Evolutionary conservation across 2,113 vertebrate genomes (phyloP).

Genomic region (Hystrix brachyura): DNA sequence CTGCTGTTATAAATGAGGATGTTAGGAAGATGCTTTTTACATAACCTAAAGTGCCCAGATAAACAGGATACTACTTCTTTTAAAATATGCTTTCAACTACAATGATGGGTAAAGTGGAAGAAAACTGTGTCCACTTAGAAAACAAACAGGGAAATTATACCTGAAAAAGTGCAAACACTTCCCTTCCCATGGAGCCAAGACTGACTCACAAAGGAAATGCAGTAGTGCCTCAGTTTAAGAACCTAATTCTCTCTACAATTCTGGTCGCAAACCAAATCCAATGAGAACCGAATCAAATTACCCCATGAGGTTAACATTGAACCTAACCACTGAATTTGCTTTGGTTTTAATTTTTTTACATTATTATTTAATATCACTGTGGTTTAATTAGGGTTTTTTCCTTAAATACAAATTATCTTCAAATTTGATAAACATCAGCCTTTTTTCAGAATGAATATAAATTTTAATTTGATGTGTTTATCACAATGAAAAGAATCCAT

Average conservation of each 20-base stretch:
- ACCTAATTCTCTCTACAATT: background rate
- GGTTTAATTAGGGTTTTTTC: background rate
- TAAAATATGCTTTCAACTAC: background rate
- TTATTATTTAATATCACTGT: background rate
- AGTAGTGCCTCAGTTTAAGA: background rate
- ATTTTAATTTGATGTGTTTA: background rate
- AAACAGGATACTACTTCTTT: background rate
- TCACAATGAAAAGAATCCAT: background rate
- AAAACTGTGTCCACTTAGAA: background rate
- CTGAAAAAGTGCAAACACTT: constrained; percentile 56
- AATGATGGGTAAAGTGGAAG: background rate
- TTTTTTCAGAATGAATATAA: background rate
- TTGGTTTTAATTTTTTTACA: background rate
- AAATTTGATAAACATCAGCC: background rate
- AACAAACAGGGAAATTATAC: background rate
- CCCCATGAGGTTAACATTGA: too few species aligned
- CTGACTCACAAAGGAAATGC: constrained; percentile 57
- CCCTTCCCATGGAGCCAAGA: constrained; percentile 20
- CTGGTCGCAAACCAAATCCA: background rate
- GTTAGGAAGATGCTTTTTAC: background rate
- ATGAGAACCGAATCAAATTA: background rate
- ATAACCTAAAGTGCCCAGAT: background rate
- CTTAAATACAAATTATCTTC: background rate
- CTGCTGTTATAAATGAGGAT: fast-evolving
- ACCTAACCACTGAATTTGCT: too few species aligned